phyloP scores from a whole-genome alignment of 2,797 vertebrate species.

The Sebastes cheni region DNA sequence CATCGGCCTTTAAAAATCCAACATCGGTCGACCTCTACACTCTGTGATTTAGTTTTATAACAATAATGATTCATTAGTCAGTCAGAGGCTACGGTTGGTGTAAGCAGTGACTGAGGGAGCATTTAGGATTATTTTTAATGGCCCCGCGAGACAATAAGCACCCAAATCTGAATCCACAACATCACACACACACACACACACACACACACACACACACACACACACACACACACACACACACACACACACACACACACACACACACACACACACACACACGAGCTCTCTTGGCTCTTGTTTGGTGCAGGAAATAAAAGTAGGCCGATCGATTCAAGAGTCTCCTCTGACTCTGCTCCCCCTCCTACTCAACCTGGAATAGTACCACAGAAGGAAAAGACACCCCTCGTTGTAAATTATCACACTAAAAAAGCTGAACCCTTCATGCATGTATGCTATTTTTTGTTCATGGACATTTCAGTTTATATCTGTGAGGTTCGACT shows the following conservation, averaged over 20 bases:
- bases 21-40: no score
- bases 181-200: background rate
- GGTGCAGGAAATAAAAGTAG: slow-evolving; percentile 63
- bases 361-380: slow-evolving; percentile 44
- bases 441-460: background rate
- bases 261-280: background rate
- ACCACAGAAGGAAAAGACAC: slow-evolving; percentile 38
- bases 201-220: background rate
- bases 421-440: background rate
- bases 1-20: no score
- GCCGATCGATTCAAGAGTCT: slow-evolving; percentile 51
- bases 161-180: slow-evolving; percentile 17
- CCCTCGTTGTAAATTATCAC: background rate
- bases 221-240: background rate
- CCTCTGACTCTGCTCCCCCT: slow-evolving; percentile 41
- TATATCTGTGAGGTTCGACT: background rate
- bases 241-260: background rate
- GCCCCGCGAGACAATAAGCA: background rate
- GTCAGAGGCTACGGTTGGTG: background rate
- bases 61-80: background rate
- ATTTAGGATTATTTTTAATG: slow-evolving; percentile 36
- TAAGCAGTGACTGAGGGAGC: background rate
- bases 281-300: slow-evolving; percentile 33
- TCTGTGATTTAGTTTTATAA: background rate
- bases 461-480: background rate